Evolutionary conservation across 2,113 vertebrate species (phyloP), one percentile per base, ranked within the genome.

Genomic region (Bolborhynchus lineola): DNA sequence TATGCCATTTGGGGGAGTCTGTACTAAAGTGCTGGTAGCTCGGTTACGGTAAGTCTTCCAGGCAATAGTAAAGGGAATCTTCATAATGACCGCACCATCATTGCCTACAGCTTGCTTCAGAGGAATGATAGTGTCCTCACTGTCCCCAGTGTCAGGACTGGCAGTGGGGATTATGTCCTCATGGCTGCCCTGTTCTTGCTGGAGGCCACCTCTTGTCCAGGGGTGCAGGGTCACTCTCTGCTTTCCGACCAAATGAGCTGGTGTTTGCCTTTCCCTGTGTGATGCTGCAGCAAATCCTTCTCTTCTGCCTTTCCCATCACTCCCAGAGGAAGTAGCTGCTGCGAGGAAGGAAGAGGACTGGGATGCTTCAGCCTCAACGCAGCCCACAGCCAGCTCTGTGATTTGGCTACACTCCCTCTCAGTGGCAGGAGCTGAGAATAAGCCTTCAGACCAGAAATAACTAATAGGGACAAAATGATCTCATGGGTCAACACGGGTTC

Each of bases 381-480:
- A 1, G 7, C 42, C 29, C 62, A 25, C 9, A 13, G 68, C 65
- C 3, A 2, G 75, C 88, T 90, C 75, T 74, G 68, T 53, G 2
- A 59, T 29, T 68, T 26, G 78, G 7, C 95, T 97, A 96, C 91
- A 96, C 83, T 47, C 64, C 97, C 94, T 10, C 96, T 75, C 42
- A 93, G 92, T 5, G 94, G 92, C 83, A 35, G 86, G 35, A 94
- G 55, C 12, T 1, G 13, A 47, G 89, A 91, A 94, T 5, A 4
- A 77, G 5, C 68, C 53, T 72, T 9, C 46, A 13, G n/a, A 59
- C 5, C 64, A 33, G 65, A 59, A 71, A 74, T 2, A 16, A 20
- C 42, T 3, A 10, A 35, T 0, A 8, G 8, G 7, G 39, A 24
- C 41, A 39, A 14, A 82, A 60, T 0, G 1, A 19, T 13, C 78